These are phyloP conservation scores for Lepus oiostolus DNA, from an alignment of 2,797 vertebrate species.

Conservation along the genomic window DNA sequence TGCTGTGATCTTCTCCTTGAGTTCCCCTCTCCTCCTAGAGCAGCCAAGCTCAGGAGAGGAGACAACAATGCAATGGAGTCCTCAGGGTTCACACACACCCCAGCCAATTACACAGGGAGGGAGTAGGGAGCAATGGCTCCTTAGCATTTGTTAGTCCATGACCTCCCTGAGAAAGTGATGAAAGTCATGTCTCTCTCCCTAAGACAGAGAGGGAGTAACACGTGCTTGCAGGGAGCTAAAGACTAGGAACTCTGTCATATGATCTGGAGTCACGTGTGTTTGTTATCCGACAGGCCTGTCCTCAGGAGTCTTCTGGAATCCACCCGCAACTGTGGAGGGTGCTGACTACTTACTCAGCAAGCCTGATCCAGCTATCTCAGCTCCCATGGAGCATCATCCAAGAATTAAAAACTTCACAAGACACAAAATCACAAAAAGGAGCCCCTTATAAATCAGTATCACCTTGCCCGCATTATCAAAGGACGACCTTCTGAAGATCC, in stretches of 20 bases:
- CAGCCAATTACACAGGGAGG: background rate
- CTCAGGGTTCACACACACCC: background rate
- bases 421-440: background rate
- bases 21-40: background rate
- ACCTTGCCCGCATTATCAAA: background rate
- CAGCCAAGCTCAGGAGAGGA: background rate
- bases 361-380: background rate
- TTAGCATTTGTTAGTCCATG: slow-evolving; percentile 4
- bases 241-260: background rate
- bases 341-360: background rate
- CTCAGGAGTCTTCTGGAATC: background rate
- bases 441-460: background rate
- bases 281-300: slow-evolving; percentile 3
- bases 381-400: background rate
- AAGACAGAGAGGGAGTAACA: background rate
- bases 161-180: slow-evolving; percentile 2
- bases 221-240: background rate
- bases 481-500: background rate
- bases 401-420: slow-evolving; percentile 45
- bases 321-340: background rate
- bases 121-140: background rate
- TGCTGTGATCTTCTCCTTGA: background rate
- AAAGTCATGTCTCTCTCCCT: background rate
- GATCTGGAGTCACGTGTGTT: background rate
- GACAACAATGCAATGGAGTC: background rate